Conservation (phyloP, 1,140 invertebrate species). For the Calliopsis andreniformis region DNA sequence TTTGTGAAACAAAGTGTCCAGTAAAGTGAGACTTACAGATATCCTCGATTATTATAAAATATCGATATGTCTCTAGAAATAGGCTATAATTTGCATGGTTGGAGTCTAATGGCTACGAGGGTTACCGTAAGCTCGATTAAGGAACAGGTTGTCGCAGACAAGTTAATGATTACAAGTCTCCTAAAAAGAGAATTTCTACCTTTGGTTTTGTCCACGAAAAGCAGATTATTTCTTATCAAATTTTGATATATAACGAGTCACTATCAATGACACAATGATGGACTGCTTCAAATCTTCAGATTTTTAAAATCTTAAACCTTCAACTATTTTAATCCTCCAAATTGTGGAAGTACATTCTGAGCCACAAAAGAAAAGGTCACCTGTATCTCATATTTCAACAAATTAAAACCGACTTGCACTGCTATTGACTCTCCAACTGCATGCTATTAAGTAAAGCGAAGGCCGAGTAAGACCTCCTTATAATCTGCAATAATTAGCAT, state of each 20-base stretch:
- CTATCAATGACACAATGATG: background rate
- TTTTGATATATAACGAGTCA: background rate
- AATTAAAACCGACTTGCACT: background rate
- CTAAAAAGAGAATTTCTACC: constrained; percentile 6
- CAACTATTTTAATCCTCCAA: background rate
- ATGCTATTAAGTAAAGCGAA: constrained; percentile 54
- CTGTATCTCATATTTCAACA: background rate
- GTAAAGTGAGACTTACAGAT: constrained; percentile 27
- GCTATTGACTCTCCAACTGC: constrained; percentile 14
- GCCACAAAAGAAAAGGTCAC: background rate
- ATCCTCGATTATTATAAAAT: constrained; percentile 9
- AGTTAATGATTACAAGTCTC: background rate
- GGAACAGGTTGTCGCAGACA: constrained; percentile 18
- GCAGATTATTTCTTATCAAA: constrained; percentile 4
- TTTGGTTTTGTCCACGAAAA: background rate
- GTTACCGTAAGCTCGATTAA: constrained; percentile 9
- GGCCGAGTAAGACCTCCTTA: constrained; percentile 51
- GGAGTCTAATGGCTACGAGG: background rate
- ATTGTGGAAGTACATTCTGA: background rate
- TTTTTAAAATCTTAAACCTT: too few relatives aligned
- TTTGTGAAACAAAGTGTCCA: too few relatives aligned
- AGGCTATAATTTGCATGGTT: constrained; percentile 37
- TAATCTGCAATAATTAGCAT: constrained; percentile 41
- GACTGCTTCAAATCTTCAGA: too few relatives aligned
- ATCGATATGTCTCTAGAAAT: too few relatives aligned